phyloP scores from a whole-genome alignment of 1,140 invertebrate genomes.

The Lepidurus packardi region DNA sequence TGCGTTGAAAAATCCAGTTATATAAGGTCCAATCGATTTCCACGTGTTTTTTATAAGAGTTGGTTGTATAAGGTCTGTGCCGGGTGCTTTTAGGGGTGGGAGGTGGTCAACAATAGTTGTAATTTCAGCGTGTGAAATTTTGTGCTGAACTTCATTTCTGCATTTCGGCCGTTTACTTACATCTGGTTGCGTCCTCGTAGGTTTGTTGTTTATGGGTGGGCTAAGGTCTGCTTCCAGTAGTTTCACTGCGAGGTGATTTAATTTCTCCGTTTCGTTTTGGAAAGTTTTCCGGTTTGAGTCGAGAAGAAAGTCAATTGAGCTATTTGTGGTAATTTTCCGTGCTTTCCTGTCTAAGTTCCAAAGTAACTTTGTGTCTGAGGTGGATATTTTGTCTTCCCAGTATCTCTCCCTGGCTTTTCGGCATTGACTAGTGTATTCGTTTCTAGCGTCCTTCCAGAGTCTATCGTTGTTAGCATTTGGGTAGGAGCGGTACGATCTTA shows the following conservation, averaged over 20 bases:
- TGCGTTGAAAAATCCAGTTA: constrained; percentile 22
- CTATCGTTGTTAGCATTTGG: neutral
- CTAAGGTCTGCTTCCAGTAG: neutral
- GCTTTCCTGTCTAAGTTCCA: constrained; percentile 6
- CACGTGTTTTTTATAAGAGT: constrained; percentile 1
- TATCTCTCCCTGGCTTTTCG: neutral
- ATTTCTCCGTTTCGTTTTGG: neutral
- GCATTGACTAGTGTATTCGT: neutral
- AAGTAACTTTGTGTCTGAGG: neutral
- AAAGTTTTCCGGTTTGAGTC: neutral
- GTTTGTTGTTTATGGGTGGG: neutral
- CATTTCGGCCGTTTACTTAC: neutral
- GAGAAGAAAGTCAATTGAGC: neutral
- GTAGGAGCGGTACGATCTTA: neutral
- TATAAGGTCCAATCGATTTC: neutral
- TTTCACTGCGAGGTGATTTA: neutral
- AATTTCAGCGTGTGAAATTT: neutral
- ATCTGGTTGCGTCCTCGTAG: neutral
- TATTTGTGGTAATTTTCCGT: neutral
- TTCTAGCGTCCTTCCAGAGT: constrained; percentile 25
- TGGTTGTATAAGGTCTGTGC: constrained; percentile 10
- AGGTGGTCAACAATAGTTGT: neutral
- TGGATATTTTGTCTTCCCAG: neutral
- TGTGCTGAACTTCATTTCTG: neutral
- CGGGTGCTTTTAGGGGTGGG: constrained; percentile 9